Evolutionary conservation across 1,140 invertebrate species (phyloP).

Genomic region (Drosophila insularis): DNA sequence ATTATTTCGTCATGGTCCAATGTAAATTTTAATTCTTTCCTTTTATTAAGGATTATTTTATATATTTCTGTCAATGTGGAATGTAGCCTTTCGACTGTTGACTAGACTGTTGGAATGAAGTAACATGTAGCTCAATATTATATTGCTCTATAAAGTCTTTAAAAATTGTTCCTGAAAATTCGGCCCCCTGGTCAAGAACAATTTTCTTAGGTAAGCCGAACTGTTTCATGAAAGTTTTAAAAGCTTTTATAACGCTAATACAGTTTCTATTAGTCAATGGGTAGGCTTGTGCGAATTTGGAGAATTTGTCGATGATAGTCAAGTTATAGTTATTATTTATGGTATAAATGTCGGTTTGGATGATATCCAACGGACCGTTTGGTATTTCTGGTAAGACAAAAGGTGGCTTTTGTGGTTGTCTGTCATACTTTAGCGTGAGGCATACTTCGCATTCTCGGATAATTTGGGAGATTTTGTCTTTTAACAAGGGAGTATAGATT

Average conservation of each 20-base stretch:
- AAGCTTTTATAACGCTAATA: neutral
- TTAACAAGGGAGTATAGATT: slow-evolving; percentile 14
- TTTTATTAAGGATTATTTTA: slow-evolving; percentile 11
- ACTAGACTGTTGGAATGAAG: too few species aligned
- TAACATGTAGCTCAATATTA: neutral
- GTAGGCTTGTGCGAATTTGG: slow-evolving; percentile 12
- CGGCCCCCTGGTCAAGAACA: too few species aligned
- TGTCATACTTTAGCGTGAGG: slow-evolving; percentile 10
- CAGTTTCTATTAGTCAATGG: neutral
- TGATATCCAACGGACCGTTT: neutral
- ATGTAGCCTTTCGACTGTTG: slow-evolving; percentile 11
- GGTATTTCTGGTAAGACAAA: slow-evolving; percentile 12
- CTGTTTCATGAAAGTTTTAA: neutral
- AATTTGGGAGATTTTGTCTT: too few species aligned
- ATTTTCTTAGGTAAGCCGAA: slow-evolving; percentile 5
- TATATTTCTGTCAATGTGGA: slow-evolving; percentile 26
- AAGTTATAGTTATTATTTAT: slow-evolving; percentile 4
- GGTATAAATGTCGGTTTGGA: neutral
- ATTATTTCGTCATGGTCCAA: slow-evolving; percentile 17
- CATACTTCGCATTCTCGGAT: slow-evolving; percentile 4
- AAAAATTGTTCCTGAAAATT: neutral
- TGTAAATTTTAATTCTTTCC: slow-evolving; percentile 5
- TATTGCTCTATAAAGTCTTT: neutral
- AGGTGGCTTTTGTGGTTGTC: slow-evolving; percentile 19
- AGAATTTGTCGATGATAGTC: slow-evolving; percentile 20